phyloP scores from a whole-genome alignment of 1,140 invertebrate genomes.

The Drosophila ironensis region DNA sequence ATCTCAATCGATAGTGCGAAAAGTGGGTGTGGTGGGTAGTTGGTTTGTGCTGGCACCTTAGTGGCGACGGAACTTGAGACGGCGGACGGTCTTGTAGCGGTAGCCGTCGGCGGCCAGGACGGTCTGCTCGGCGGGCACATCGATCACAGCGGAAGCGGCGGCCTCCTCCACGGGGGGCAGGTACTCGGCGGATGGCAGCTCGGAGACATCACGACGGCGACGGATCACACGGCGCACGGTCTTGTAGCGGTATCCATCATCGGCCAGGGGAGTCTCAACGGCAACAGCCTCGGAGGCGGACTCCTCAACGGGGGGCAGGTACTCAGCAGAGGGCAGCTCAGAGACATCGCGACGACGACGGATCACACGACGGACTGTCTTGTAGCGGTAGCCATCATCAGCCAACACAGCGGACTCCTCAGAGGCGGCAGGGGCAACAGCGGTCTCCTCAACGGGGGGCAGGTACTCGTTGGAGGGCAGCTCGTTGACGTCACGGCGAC shows the following conservation, averaged over 20 bases:
- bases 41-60: conserved; percentile 45
- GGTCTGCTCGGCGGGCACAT: conserved; percentile 63
- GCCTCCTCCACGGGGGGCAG: conserved; percentile 58
- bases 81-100: conserved; percentile 78
- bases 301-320: conserved; percentile 29
- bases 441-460: conserved; percentile 39
- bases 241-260: background rate
- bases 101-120: conserved; percentile 69
- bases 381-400: conserved; percentile 61
- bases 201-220: conserved; percentile 59
- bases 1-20: conserved; percentile 40
- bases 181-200: conserved; percentile 56
- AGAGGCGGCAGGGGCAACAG: conserved; percentile 4
- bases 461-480: conserved; percentile 50
- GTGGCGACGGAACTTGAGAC: conserved; percentile 67
- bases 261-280: conserved; percentile 21
- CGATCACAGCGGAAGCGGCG: conserved; percentile 48
- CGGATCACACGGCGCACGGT: conserved; percentile 55
- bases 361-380: conserved; percentile 41
- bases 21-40: conserved; percentile 5
- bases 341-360: conserved; percentile 59
- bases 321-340: conserved; percentile 41
- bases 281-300: conserved; percentile 9
- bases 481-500: conserved; percentile 60
- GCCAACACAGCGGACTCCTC: conserved; percentile 41